Evolutionary conservation across 2,797 vertebrate species (phyloP).

Genomic region (Crotalus adamanteus): DNA sequence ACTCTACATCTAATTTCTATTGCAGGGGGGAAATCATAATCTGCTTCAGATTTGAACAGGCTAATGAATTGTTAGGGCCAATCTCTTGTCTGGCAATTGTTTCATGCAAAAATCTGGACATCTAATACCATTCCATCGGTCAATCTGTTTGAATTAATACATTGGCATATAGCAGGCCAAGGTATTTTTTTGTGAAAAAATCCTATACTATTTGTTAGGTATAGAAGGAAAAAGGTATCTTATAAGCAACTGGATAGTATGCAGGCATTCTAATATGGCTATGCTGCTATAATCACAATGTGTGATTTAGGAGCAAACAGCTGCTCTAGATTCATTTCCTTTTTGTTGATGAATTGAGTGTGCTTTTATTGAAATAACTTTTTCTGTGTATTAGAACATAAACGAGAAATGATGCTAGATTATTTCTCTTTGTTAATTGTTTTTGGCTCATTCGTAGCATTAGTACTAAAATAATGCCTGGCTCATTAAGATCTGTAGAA

Average conservation of each 20-base stretch:
- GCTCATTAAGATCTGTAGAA: background rate
- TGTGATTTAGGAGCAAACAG: background rate
- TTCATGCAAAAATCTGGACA: background rate
- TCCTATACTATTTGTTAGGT: background rate
- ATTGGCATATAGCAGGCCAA: background rate
- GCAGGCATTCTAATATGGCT: background rate
- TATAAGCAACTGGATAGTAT: background rate
- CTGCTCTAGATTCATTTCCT: background rate
- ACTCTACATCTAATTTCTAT: background rate
- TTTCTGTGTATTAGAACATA: background rate
- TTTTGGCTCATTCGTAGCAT: background rate
- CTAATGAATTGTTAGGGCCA: background rate
- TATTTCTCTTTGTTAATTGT: background rate
- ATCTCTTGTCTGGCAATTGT: background rate
- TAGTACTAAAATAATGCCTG: background rate
- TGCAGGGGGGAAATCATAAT: background rate
- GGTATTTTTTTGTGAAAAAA: background rate
- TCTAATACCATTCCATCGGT: background rate
- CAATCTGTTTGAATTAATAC: background rate
- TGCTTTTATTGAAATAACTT: background rate
- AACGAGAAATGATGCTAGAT: background rate
- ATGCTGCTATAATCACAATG: background rate
- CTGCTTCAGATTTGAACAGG: background rate
- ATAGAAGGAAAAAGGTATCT: too few species aligned
- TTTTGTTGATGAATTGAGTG: background rate